A percentile compares a stretch with the other conserved stretches of the same genome.
Evolutionary conservation across 2,113 vertebrate genomes (phyloP).

Genomic region (Porphyrio hochstetteri): DNA sequence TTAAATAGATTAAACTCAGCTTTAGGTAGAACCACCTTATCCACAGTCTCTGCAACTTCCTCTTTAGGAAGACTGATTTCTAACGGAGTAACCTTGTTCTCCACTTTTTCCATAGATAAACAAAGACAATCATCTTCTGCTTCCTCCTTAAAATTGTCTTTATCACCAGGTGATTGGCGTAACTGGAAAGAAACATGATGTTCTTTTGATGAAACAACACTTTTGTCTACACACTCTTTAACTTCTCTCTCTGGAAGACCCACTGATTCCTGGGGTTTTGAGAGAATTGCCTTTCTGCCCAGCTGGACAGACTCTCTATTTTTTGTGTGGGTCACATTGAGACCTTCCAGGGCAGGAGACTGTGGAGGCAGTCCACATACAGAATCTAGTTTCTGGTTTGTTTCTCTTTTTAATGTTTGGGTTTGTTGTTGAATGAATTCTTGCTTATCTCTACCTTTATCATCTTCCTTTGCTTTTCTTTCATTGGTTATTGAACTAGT

Average conservation of each 20-base stretch:
- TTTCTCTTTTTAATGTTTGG: neutral
- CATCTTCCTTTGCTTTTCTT: conserved; percentile 13
- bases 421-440: neutral
- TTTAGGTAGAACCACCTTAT: conserved; percentile 39
- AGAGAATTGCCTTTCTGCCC: neutral
- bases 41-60: conserved; percentile 33
- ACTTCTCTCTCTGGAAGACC: neutral
- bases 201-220: conserved; percentile 17
- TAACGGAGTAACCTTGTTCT: neutral
- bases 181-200: neutral
- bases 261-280: neutral
- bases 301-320: conserved; percentile 20
- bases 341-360: neutral
- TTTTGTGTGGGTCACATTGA: conserved; percentile 57
- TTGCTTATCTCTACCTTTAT: conserved; percentile 29
- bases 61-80: neutral
- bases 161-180: neutral
- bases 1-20: conserved; percentile 20
- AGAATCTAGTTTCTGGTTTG: conserved; percentile 50
- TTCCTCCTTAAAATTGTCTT: conserved; percentile 49
- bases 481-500: neutral
- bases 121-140: neutral
- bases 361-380: neutral
- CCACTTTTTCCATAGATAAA: neutral
- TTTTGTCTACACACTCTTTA: conserved; percentile 40